Percentiles rank a stretch among this genome's conserved stretches.
Conservation (phyloP, 2,113 vertebrate genomes). For the Platycercus adscitus region DNA sequence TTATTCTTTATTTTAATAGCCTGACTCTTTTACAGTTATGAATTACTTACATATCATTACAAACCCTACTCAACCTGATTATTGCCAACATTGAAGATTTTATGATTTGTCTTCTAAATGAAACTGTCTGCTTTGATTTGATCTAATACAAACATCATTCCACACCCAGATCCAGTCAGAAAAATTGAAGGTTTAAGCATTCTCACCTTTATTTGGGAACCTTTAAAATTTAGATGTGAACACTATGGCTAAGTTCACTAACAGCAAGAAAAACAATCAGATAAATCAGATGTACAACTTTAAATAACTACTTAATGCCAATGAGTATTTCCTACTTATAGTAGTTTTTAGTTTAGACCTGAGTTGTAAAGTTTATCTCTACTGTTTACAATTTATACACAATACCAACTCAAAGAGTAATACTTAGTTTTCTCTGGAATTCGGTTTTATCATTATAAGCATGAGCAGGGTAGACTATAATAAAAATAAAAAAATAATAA, state of each 20-base stretch:
- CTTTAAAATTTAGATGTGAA: not conserved
- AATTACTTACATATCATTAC: not conserved
- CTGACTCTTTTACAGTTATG: not conserved
- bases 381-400: not conserved
- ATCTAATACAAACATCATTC: not conserved
- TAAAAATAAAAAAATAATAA: not conserved
- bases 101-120: not conserved
- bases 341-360: not conserved
- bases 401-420: not conserved
- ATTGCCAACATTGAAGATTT: not conserved
- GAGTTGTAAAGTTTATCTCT: not conserved
- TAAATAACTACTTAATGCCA: not conserved
- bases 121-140: not conserved
- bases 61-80: not conserved
- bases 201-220: not conserved
- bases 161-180: not conserved
- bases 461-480: not conserved
- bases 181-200: not conserved
- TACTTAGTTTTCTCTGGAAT: not conserved
- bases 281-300: not conserved
- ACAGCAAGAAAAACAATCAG: not conserved
- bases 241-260: not conserved
- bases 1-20: not conserved
- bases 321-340: not conserved
- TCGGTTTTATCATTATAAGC: not conserved